Base-by-base conservation (phyloP, 2,113 vertebrate species). In the Oophaga pumilio region DNA sequence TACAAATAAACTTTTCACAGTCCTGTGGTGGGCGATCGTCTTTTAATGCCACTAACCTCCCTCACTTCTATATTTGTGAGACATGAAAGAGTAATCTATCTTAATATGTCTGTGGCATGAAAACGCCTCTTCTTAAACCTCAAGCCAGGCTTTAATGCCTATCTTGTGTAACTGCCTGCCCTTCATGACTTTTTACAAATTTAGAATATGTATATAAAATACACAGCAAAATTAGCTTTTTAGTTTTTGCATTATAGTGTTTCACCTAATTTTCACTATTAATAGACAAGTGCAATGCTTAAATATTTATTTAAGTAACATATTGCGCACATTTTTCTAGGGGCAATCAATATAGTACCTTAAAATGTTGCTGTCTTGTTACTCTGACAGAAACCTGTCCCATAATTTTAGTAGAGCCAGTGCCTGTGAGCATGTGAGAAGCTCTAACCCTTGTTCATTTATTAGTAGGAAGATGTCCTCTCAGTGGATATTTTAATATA, bases 51-150 rank as follows among this genome's bases (percentile, higher is more conserved):
- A 77, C 76, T 13, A 50, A 53, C 76, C 76, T 4, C 8, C 13
- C 50, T 78, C 50, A 56, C 18, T 17, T 78, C 76, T 57, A 17
- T 15, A 26, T 57, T 17, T 26, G 13, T 57, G n/a, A 56, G 76
- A 78, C 76, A 56, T 57, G 76, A 52, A 78, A 56, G 76, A 56
- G 12, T 78, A 24, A 78, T 77, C 53, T 53, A 77, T 78, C 52
- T 77, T 78, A 76, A 52, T 57, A 8, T 57, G 53, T 22, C 52
- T 78, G 68, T 71, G 76, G 56, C 76, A 26, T 56, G 52, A 57
- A 57, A 28, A 78, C 24, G 76, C 76, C 76, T 57, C 56, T 78
- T 53, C 76, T 78, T 24, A 15, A 26, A 57, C 76, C 76, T 28
- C 76, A 78, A 78, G n/a, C 14, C 13, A 15, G 76, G 12, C 24